Base-by-base conservation (phyloP, 2,888 invertebrate species). In the Melieria crassipennis region DNA sequence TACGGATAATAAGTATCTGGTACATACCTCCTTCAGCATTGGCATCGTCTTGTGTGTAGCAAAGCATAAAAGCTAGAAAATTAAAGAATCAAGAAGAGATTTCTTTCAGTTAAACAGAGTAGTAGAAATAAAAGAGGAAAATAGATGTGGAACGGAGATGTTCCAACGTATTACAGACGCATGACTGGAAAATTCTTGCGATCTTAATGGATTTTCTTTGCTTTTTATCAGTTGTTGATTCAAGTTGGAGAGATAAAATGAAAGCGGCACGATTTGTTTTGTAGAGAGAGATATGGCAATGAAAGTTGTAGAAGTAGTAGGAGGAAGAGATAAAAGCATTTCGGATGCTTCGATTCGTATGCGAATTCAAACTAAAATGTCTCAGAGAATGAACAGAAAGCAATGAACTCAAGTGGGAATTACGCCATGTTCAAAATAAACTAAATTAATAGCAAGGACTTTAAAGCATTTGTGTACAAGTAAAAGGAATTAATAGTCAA, bases 41-140 rank as follows among this genome's bases (percentile, higher is more conserved):
- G 84, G 94, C 91, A 88, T 95, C 95, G 90, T 95, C 95, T 90
- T 95, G 95, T 83, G 95, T 94, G 90, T 95, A 95, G 91, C 95
- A 95, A 90, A 95, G 91, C 95, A 95, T 95, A 92, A 94, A 95
- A 88, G 95, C 95, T 95, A 81, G 92, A 87, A 94, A 85, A 85
- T 81, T 79, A 82, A 83, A 79, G 77, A 79, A 76, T 78, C 73
- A 71, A 77, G 77, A 78, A 74, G 76, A 76, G 76, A 77, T 72
- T 72, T 73, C 70, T 70, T 73, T 74, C 71, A 73, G 74, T 74
- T 74, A 73, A 69, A 70, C 55, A 60, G 58, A 50, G 69, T 73
- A 69, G 71, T 70, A 65, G 64, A 52, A 70, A 64, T 57, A 55
- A 71, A 73, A 43, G 5, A 69, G 69, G 57, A 67, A 71, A 57